Base-by-base conservation (phyloP, 2,113 vertebrate species). In the Notothenia coriiceps region DNA sequence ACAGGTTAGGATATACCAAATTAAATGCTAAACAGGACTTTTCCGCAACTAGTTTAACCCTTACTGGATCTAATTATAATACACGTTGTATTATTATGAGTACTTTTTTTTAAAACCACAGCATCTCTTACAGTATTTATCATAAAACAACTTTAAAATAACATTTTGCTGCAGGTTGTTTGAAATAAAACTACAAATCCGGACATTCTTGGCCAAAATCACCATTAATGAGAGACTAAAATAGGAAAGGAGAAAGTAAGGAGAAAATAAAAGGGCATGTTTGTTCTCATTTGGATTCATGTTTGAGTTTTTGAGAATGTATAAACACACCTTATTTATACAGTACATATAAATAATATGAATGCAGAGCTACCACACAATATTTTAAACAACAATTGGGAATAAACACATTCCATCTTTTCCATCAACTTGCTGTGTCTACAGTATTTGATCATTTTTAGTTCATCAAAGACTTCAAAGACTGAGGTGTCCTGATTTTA, bases 401-500 rank as follows among this genome's bases (percentile, higher is more conserved):
- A 25, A 49, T 10, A 56, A 55, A 55, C 7, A 40, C 20, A 70
- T 61, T 59, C 18, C 29, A 46, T 46, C 5, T 40, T 67, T 56
- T 68, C 43, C 6, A 29, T 43, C 2, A 65, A 47, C 11, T 4
- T 68, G n/a, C 14, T 62, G n/a, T 61, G 40, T n/a, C n/a, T 20
- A 22, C 22, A 22, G 22, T 22, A 25, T 46, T 17, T 54, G 4
- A 79, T 82, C 1, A 22, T 74, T 59, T 68, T 63, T 29, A 46
- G 17, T 46, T 52, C 8, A 61, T 55, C 51, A 4, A 65, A 55
- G 40, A 52, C 62, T 49, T 50, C 3, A 68, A 43, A 59, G 14
- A 71, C 52, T 35, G 43, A 44, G 7, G 50, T 76, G 70, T 82
- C 57, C 72, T 62, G 64, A 29, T 33, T 80, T 80, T 63, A 79